These are phyloP conservation scores for Lordiphosa andalusiaca DNA, from an alignment of 2,888 invertebrate genomes.

Conservation along the genomic window DNA sequence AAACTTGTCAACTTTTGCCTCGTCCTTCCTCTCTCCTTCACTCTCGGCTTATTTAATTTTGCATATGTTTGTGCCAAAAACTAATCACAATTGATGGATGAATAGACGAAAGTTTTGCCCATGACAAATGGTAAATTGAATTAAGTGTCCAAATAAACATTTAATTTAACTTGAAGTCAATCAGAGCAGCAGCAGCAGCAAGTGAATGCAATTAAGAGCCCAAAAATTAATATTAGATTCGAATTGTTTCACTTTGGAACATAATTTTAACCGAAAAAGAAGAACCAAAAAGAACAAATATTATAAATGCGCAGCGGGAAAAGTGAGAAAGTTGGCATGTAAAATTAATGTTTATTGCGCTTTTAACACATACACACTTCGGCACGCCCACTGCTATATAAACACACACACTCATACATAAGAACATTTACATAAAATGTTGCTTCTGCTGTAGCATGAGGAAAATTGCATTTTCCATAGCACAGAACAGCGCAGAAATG, in stretches of 20 bases:
- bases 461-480: slow-evolving; percentile 36
- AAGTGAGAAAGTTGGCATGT: slow-evolving; percentile 30
- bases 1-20: slow-evolving; percentile 32
- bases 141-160: slow-evolving; percentile 7
- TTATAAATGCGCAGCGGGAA: slow-evolving; percentile 26
- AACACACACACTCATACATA: background rate
- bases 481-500: slow-evolving; percentile 60
- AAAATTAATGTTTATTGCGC: slow-evolving; percentile 74
- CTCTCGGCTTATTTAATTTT: no score
- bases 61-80: slow-evolving; percentile 6
- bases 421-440: slow-evolving; percentile 12
- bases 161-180: background rate
- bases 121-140: slow-evolving; percentile 2
- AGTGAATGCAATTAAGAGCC: no score
- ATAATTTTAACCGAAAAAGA: slow-evolving; percentile 43
- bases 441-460: slow-evolving; percentile 4
- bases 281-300: background rate
- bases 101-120: background rate
- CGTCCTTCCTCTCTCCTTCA: background rate
- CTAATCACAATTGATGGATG: slow-evolving; percentile 13
- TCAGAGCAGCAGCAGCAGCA: background rate
- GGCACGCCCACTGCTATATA: slow-evolving; percentile 19
- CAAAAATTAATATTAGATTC: no score
- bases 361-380: slow-evolving; percentile 67
- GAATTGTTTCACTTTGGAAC: slow-evolving; percentile 12